Percentiles rank a stretch among this genome's conserved stretches.
Evolutionary conservation across 2,113 vertebrate genomes (phyloP).

Genomic region (Cephalopterus ornatus): DNA sequence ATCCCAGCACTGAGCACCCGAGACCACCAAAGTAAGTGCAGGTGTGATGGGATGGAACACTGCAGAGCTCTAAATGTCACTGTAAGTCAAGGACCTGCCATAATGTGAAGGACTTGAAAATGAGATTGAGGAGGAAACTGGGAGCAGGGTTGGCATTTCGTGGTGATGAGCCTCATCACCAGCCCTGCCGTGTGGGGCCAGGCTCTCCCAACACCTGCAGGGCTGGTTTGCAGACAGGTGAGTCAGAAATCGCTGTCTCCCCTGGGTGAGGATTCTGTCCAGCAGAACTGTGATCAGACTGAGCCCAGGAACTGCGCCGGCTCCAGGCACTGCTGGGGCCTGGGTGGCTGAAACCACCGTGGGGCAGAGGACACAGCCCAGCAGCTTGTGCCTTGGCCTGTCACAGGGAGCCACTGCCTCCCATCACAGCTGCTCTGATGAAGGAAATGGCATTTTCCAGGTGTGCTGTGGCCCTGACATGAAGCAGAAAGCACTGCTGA

Average conservation of each 20-base stretch:
- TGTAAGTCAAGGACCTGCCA: background rate
- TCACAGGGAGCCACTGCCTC: background rate
- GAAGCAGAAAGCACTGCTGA: background rate
- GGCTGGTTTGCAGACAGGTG: background rate
- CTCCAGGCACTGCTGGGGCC: background rate
- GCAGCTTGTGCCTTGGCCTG: background rate
- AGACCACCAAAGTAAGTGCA: background rate
- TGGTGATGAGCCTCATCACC: rapidly evolving
- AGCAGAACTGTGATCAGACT: background rate
- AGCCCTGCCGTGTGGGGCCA: rapidly evolving
- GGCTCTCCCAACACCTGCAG: rapidly evolving
- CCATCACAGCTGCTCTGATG: background rate
- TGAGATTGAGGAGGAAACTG: background rate
- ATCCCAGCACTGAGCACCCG: background rate
- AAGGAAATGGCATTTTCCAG: background rate
- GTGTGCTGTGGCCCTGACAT: rapidly evolving
- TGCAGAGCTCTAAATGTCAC: background rate
- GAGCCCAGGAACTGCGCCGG: rapidly evolving
- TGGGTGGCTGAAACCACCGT: background rate
- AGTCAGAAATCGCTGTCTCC: rapidly evolving
- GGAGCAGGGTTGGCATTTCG: background rate
- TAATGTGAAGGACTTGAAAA: background rate
- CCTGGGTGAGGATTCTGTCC: background rate
- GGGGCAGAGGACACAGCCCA: background rate
- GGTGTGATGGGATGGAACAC: rapidly evolving